These are phyloP conservation scores for Prionailurus viverrinus DNA, from an alignment of 2,113 vertebrate genomes.

Conservation along the genomic window DNA sequence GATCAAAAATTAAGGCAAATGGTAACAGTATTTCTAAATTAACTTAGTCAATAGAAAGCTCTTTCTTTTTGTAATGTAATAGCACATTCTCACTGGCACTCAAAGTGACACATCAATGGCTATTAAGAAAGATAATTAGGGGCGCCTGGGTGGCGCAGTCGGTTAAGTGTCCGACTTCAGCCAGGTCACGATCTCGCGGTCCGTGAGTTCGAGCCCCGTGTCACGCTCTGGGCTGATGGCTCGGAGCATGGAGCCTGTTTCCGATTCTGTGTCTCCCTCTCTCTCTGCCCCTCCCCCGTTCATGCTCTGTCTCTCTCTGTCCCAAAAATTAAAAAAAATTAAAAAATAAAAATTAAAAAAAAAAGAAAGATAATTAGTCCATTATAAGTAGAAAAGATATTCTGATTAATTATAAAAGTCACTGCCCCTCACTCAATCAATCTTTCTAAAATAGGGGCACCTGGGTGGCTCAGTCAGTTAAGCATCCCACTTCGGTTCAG, in stretches of 20 bases:
- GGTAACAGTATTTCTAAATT: slow-evolving; percentile 38
- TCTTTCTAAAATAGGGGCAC: slow-evolving; percentile 71
- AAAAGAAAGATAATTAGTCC: slow-evolving; percentile 78
- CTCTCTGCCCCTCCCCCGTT: too few relatives aligned
- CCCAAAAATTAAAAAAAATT: not conserved
- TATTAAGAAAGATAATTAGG: slow-evolving; percentile 79
- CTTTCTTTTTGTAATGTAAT: slow-evolving; percentile 57
- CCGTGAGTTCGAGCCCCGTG: too few relatives aligned
- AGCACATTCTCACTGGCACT: slow-evolving; percentile 76
- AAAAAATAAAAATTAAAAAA: slow-evolving; percentile 54
- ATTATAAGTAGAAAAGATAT: slow-evolving; percentile 81
- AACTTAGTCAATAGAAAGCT: not conserved
- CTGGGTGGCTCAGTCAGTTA: too few relatives aligned
- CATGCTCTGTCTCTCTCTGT: too few relatives aligned
- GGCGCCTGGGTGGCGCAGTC: too few relatives aligned
- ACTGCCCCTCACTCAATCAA: slow-evolving; percentile 81
- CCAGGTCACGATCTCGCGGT: too few relatives aligned
- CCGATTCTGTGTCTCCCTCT: too few relatives aligned
- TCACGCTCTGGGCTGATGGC: too few relatives aligned
- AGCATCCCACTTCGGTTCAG: too few relatives aligned
- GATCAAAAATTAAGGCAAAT: slow-evolving; percentile 33
- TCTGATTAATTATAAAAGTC: slow-evolving; percentile 86
- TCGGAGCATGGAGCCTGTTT: too few relatives aligned
- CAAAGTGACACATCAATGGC: slow-evolving; percentile 81
- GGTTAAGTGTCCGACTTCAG: too few relatives aligned